Percentiles rank a stretch among this genome's conserved stretches.
Evolutionary conservation across 2,113 vertebrate genomes (phyloP).

Genomic region (Nannospalax galili): DNA sequence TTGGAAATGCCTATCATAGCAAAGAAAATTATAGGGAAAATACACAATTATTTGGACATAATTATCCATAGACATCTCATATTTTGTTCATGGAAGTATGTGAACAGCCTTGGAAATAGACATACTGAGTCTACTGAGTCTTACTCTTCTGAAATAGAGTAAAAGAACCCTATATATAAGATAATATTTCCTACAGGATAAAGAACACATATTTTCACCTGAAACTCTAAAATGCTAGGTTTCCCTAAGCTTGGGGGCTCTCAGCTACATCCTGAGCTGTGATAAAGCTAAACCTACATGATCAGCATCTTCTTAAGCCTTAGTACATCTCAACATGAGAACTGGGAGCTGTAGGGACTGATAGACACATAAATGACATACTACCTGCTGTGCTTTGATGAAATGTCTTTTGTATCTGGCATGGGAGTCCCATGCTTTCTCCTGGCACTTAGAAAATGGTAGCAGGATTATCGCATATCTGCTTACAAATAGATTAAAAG

Average conservation of each 20-base stretch:
- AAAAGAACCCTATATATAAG: background rate
- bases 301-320: background rate
- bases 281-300: background rate
- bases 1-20: background rate
- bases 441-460: background rate
- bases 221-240: background rate
- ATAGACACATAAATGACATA: background rate
- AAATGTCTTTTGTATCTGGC: background rate
- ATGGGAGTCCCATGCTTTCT: background rate
- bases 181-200: background rate
- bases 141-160: background rate
- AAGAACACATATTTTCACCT: background rate
- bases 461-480: background rate
- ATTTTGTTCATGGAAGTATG: slow-evolving; percentile 13
- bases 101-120: background rate
- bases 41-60: background rate
- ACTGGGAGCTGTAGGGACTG: background rate
- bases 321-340: background rate
- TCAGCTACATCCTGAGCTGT: background rate
- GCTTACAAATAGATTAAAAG: background rate
- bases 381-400: background rate
- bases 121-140: background rate
- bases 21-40: background rate
- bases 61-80: background rate
- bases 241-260: background rate